Evolutionary conservation across 2,888 invertebrate species (phyloP).

Genomic region (Melipona bicolor): DNA sequence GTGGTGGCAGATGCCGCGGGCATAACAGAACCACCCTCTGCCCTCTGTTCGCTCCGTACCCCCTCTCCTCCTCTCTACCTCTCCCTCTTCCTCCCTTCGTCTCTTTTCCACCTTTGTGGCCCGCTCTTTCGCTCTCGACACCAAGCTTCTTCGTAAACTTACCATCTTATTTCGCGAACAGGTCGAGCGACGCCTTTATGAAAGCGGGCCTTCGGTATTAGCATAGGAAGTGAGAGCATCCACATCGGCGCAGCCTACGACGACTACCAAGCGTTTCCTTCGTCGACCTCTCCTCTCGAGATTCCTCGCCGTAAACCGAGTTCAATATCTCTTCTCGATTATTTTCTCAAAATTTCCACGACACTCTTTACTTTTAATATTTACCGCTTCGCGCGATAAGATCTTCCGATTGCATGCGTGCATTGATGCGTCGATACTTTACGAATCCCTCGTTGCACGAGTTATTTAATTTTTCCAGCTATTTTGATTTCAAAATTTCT

Average conservation of each 20-base stretch:
- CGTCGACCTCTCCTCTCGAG: background rate
- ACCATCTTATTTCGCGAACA: constrained; percentile 72
- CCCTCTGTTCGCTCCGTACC: background rate
- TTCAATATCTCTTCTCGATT: background rate
- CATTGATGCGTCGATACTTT: too few species aligned
- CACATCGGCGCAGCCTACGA: background rate
- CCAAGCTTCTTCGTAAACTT: constrained; percentile 56
- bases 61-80: background rate
- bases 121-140: constrained; percentile 22
- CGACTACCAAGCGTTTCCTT: background rate
- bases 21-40: constrained; percentile 69
- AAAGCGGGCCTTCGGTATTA: constrained; percentile 66
- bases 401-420: too few species aligned
- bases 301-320: background rate
- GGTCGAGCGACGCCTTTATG: constrained; percentile 71
- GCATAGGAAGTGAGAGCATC: constrained; percentile 69
- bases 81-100: constrained; percentile 11
- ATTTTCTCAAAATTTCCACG: too few species aligned
- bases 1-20: constrained; percentile 76
- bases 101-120: constrained; percentile 26
- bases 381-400: too few species aligned
- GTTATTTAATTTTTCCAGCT: too few species aligned
- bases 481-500: too few species aligned
- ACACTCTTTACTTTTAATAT: too few species aligned
- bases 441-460: too few species aligned